phyloP scores from a whole-genome alignment of 2,888 invertebrate genomes.

The Caenorhabditis angaria region DNA sequence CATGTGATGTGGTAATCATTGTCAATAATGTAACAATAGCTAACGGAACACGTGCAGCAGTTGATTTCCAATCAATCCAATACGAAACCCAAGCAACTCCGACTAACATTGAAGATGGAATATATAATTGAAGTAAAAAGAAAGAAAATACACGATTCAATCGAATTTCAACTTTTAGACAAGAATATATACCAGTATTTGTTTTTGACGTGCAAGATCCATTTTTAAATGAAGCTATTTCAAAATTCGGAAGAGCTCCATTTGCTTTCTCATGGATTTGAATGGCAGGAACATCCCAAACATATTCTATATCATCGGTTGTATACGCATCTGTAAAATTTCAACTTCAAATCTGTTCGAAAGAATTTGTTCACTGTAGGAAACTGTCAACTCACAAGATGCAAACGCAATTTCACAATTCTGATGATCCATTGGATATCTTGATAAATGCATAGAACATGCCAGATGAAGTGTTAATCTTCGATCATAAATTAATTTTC shows the following conservation, averaged over 20 bases:
- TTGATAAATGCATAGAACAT: slow-evolving; percentile 70
- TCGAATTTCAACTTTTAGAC: slow-evolving; percentile 67
- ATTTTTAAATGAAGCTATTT: slow-evolving; percentile 89
- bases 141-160: slow-evolving; percentile 72
- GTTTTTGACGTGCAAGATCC: slow-evolving; percentile 96
- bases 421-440: slow-evolving; percentile 72
- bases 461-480: slow-evolving; percentile 69
- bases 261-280: slow-evolving; percentile 75
- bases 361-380: not conserved
- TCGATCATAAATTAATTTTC: slow-evolving; percentile 69
- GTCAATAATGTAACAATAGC: slow-evolving; percentile 71
- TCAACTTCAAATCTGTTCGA: not conserved
- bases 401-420: slow-evolving; percentile 71
- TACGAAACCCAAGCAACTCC: slow-evolving; percentile 69
- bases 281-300: slow-evolving; percentile 87
- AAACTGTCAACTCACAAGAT: slow-evolving; percentile 61
- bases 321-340: slow-evolving; percentile 89
- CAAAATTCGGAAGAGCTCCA: slow-evolving; percentile 86
- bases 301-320: slow-evolving; percentile 91
- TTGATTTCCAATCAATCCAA: slow-evolving; percentile 72
- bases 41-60: slow-evolving; percentile 71
- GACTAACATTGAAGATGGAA: slow-evolving; percentile 61
- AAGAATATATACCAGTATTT: slow-evolving; percentile 82
- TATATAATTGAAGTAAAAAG: slow-evolving; percentile 71
- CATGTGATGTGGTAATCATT: slow-evolving; percentile 72